Evolutionary conservation across 2,797 vertebrate genomes (phyloP), one percentile per base, ranked within the genome.

Genomic region (Poecilia picta): DNA sequence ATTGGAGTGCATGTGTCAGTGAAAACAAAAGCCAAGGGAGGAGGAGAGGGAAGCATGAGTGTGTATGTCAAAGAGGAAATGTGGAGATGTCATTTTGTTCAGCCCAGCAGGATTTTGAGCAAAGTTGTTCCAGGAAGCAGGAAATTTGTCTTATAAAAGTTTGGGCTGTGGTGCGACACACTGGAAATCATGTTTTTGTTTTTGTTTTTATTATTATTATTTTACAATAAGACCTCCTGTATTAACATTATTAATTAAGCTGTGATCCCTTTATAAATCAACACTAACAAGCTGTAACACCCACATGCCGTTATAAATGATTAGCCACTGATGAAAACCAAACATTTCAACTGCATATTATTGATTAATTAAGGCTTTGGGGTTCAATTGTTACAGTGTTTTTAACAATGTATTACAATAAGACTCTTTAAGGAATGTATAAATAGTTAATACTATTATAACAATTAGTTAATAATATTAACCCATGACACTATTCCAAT

Each of bases 1-100:
- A 96, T 95, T 95, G 94, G 93, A 85, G 89, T 84, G 85, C 94
- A 89, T 86, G 91, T 94, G 94, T 95, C 93, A 94, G 81, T 85
- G 92, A 93, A 94, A 96, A 95, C 95, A 95, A 95, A 95, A 94
- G 91, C 80, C 81, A 83, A 82, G 62, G 80, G 85, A 90, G 89
- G 89, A 93, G 86, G 84, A 91, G 88, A 89, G 81, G 84, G 89
- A 90, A 87, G 83, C 4, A 13, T 53, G 72, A 53, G 72, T 62
- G 74, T 46, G 41, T 62, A 31, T 71, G 78, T 59, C n/a, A 68
- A 68, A 68, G 20, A 43, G 66, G 41, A 70, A 70, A 43, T 45
- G 66, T 70, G 39, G 23, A 70, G 15, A 59, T 95, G 94, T 92
- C 92, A 92, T 90, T 94, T 94, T 87, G 87, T 89, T 89, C 81